Percentiles rank a stretch among this genome's conserved stretches.
These are phyloP conservation scores for Timandra comae DNA, from an alignment of 2,888 invertebrate genomes.

Conservation along the genomic window DNA sequence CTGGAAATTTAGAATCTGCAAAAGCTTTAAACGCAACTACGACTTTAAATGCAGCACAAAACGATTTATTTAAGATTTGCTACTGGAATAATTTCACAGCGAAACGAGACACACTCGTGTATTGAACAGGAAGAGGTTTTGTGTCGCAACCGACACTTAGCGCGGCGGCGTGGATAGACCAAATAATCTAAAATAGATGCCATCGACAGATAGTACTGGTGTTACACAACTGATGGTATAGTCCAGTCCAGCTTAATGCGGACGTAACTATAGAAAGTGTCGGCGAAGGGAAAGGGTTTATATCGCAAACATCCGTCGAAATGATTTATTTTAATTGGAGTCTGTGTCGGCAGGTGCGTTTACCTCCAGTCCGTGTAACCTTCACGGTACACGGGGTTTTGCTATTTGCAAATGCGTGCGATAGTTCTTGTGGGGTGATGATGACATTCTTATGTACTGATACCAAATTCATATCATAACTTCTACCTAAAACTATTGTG, in stretches of 20 bases:
- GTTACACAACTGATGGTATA: conserved; percentile 37
- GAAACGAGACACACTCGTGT: too few relatives aligned
- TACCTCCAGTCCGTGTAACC: conserved; percentile 16
- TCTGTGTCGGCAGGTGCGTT: conserved; percentile 18
- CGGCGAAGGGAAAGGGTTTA: conserved; percentile 35
- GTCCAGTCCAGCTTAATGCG: conserved; percentile 33
- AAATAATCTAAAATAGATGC: conserved; percentile 20
- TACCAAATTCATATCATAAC: too few relatives aligned
- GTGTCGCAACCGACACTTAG: too few relatives aligned
- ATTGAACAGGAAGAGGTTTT: conserved; percentile 12
- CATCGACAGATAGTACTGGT: conserved; percentile 10
- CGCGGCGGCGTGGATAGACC: conserved; percentile 10
- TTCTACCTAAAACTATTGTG: too few relatives aligned
- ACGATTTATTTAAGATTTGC: too few relatives aligned
- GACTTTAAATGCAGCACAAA: too few relatives aligned
- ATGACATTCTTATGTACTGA: too few relatives aligned
- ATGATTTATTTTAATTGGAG: conserved; percentile 26
- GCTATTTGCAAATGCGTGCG: not conserved
- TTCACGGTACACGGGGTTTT: conserved; percentile 15
- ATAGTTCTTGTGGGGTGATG: too few relatives aligned
- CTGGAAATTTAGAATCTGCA: too few relatives aligned
- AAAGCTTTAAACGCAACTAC: too few relatives aligned
- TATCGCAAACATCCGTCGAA: conserved; percentile 29
- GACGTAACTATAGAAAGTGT: conserved; percentile 45
- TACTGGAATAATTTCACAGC: too few relatives aligned